Evolutionary conservation across 2,888 invertebrate species (phyloP), one percentile per base, ranked within the genome.

Genomic region (Sussaba pulchella): DNA sequence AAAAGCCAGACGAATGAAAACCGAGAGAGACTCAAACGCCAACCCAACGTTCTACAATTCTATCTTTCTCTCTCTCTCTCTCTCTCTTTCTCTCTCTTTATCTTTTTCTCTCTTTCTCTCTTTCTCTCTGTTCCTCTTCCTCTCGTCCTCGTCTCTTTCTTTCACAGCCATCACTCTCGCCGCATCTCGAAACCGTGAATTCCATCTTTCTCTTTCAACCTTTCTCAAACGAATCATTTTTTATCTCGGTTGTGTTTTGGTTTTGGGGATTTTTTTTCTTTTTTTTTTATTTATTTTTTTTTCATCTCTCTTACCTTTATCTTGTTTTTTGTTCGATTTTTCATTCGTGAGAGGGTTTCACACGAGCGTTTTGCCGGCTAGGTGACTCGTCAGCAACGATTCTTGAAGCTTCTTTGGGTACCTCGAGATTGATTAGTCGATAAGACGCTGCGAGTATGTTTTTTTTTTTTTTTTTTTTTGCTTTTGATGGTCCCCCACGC

Each of bases 371-470:
- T n/a, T n/a, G n/a, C n/a, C n/a, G n/a, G n/a, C n/a, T n/a, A n/a
- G n/a, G n/a, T n/a, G n/a, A n/a, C n/a, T n/a, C n/a, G n/a, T n/a
- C n/a, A n/a, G n/a, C n/a, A n/a, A n/a, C n/a, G n/a, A n/a, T n/a
- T n/a, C n/a, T n/a, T n/a, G n/a, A n/a, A n/a, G n/a, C n/a, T n/a
- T n/a, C n/a, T n/a, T n/a, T 70, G 70, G 84, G 84, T 83, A 78
- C 82, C 81, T 66, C 45, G 85, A 87, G 90, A 90, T 90, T 90
- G 89, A 89, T 90, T 89, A 89, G 88, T 86, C 88, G 90, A 90
- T 89, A 90, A 87, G 84, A 83, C 36, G 63, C 41, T 69, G 47
- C 70, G 19, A 50, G 26, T 61, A 67, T 50, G n/a, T n/a, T n/a
- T n/a, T n/a, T 52, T 63, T 72, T 74, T 39, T 52, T 69, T 52